These are phyloP conservation scores for Heterotilapia buettikoferi DNA, from an alignment of 2,113 vertebrate species.

Conservation along the genomic window DNA sequence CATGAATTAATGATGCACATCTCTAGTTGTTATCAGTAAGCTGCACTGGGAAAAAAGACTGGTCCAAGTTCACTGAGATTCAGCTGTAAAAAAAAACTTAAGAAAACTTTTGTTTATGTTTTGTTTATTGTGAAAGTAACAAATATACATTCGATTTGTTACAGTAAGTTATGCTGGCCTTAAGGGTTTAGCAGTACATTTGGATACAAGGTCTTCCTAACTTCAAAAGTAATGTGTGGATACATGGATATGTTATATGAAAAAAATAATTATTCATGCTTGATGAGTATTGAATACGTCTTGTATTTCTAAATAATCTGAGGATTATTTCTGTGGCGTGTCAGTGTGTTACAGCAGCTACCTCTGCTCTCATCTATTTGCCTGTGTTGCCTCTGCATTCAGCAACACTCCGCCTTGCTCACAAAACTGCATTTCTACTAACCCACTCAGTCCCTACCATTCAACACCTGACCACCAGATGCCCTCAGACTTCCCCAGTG, in stretches of 20 bases:
- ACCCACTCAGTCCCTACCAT: not conserved
- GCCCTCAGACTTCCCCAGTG: not conserved
- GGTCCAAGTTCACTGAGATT: slow-evolving; percentile 53
- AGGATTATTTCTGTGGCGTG: not conserved
- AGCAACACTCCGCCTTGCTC: not conserved
- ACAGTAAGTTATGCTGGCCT: not conserved
- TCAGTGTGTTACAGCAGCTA: not conserved
- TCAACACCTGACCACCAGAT: not conserved
- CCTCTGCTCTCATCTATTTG: not conserved
- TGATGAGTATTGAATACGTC: not conserved
- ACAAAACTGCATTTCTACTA: not conserved
- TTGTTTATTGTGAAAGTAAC: not conserved
- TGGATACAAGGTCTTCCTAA: not conserved
- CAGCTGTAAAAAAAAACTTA: not conserved
- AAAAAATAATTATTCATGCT: not conserved
- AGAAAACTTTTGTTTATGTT: slow-evolving; percentile 2
- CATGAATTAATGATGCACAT: slow-evolving; percentile 69
- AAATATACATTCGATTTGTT: not conserved
- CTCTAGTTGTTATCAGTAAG: slow-evolving; percentile 60
- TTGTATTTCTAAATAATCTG: not conserved
- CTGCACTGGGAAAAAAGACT: slow-evolving; percentile 42
- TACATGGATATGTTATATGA: not conserved
- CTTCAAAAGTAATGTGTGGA: not conserved
- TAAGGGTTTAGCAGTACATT: not conserved
- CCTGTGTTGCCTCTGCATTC: not conserved